Conservation (phyloP, 2,888 invertebrate species). For the Acholoe squamosa region DNA sequence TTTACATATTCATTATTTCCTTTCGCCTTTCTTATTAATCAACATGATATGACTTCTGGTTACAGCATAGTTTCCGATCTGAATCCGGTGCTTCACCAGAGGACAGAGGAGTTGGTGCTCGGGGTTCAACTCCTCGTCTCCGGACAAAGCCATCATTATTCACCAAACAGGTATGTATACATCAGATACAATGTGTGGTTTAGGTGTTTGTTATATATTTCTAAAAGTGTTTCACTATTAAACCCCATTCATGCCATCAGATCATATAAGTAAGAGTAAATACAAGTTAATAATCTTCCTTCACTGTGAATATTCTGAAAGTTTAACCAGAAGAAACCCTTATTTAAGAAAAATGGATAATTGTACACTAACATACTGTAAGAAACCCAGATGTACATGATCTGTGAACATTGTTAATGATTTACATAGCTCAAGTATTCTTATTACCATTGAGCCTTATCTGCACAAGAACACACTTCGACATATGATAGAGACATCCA, state of each 20-base stretch:
- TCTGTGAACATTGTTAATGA: background rate
- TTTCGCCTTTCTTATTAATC: background rate
- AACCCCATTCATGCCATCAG: background rate
- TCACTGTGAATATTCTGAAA: background rate
- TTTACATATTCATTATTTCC: too few species aligned
- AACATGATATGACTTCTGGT: background rate
- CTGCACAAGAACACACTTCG: background rate
- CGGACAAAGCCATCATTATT: background rate
- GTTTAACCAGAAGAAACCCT: background rate
- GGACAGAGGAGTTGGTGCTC: constrained; percentile 21
- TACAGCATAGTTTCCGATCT: constrained; percentile 21
- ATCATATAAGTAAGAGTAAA: background rate
- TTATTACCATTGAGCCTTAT: background rate
- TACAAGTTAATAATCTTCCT: background rate
- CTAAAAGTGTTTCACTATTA: background rate
- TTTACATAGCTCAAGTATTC: constrained; percentile 11
- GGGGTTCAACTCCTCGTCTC: constrained; percentile 13
- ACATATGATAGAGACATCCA: background rate
- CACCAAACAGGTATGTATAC: constrained; percentile 43
- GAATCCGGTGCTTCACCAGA: background rate
- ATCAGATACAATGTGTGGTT: background rate
- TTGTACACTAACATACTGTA: constrained; percentile 43
- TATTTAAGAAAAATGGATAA: constrained; percentile 21
- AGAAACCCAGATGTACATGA: constrained; percentile 39
- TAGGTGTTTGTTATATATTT: constrained; percentile 1